Evolutionary conservation across 2,797 vertebrate genomes (phyloP).

Genomic region (Lophius americanus): DNA sequence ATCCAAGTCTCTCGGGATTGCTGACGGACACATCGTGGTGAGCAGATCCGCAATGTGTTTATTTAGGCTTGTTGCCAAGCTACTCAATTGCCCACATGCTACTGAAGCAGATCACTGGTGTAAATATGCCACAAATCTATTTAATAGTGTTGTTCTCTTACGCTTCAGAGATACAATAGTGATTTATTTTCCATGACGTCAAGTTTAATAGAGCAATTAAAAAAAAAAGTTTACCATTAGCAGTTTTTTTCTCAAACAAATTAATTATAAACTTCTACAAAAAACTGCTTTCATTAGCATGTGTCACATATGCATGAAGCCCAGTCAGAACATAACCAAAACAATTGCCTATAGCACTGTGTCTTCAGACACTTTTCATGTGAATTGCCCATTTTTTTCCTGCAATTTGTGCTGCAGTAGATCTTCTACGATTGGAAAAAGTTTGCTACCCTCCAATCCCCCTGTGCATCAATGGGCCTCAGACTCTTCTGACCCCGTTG

Average conservation of each 20-base stretch:
- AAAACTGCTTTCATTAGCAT: conserved; percentile 48
- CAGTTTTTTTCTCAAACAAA: too few species aligned
- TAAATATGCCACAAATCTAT: conserved; percentile 38
- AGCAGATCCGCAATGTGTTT: conserved; percentile 34
- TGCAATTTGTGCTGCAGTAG: too few species aligned
- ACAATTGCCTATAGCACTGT: too few species aligned
- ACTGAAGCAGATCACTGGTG: conserved; percentile 23
- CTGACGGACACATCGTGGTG: conserved; percentile 11
- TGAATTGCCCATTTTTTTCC: too few species aligned
- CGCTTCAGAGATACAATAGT: conserved; percentile 10
- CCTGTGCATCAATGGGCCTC: too few species aligned
- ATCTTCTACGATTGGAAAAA: too few species aligned
- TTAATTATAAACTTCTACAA: conserved; percentile 41
- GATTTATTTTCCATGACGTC: conserved; percentile 8
- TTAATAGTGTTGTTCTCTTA: conserved; percentile 31
- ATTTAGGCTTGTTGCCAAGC: conserved; percentile 35
- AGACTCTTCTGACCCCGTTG: too few species aligned
- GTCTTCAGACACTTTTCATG: too few species aligned
- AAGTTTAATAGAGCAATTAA: conserved; percentile 6
- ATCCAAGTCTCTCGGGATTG: conserved; percentile 20
- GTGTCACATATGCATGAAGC: conserved; percentile 15
- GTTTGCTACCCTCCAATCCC: too few species aligned
- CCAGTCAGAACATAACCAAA: too few species aligned
- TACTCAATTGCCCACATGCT: conserved; percentile 29
- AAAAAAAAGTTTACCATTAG: too few species aligned